phyloP scores from a whole-genome alignment of 2,113 vertebrate genomes.

The Actenoides hombroni region DNA sequence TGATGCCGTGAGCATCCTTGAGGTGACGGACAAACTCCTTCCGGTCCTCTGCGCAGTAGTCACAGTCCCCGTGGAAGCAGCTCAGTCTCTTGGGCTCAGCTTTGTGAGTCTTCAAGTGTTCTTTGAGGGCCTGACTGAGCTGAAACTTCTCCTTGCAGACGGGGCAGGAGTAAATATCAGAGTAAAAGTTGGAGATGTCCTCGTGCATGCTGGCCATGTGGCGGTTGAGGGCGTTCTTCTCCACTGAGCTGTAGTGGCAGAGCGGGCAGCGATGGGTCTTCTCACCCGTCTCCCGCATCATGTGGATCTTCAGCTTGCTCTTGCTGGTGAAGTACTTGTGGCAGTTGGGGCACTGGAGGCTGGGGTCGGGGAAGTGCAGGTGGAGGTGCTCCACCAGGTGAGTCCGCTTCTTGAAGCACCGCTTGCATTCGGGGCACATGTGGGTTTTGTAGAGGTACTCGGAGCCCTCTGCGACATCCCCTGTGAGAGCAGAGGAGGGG shows the following conservation, averaged over 20 bases:
- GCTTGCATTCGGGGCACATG: constrained; percentile 91
- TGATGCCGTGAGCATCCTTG: constrained; percentile 77
- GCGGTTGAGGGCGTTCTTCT: constrained; percentile 87
- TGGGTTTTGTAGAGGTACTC: constrained; percentile 90
- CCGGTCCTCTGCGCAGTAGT: constrained; percentile 73
- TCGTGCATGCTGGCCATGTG: constrained; percentile 89
- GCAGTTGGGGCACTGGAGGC: constrained; percentile 92
- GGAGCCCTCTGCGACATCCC: constrained; percentile 73
- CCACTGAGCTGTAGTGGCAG: constrained; percentile 90
- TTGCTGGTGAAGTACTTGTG: constrained; percentile 93
- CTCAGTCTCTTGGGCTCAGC: constrained; percentile 61
- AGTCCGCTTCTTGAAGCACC: constrained; percentile 95
- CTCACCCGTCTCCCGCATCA: constrained; percentile 86
- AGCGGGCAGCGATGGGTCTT: constrained; percentile 87
- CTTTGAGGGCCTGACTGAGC: constrained; percentile 88
- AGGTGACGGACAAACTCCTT: constrained; percentile 84
- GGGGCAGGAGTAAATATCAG: constrained; percentile 83
- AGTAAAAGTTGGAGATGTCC: constrained; percentile 73
- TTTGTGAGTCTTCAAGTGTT: constrained; percentile 91
- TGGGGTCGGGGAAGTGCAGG: constrained; percentile 91
- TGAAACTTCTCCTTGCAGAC: constrained; percentile 85
- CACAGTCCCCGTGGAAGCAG: constrained; percentile 85
- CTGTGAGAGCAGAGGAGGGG: constrained; percentile 30
- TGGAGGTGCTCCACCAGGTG: constrained; percentile 92
- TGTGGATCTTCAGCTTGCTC: constrained; percentile 92